These are phyloP conservation scores for Eospalax fontanierii DNA, from an alignment of 2,797 vertebrate genomes.

Conservation along the genomic window DNA sequence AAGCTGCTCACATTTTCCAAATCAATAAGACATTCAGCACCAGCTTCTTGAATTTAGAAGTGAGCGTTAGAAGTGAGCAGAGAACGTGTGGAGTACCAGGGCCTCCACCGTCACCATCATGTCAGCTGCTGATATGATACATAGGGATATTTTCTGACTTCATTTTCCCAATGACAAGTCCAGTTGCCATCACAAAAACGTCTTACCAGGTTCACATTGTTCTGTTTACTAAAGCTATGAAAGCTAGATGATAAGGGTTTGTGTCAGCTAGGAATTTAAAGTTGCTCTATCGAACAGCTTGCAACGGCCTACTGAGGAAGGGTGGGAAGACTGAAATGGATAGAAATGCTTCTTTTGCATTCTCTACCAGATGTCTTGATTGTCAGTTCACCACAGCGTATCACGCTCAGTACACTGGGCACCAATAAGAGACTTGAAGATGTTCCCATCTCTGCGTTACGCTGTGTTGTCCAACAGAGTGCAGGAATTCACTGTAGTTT, in stretches of 20 bases:
- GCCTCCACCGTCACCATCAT: neutral
- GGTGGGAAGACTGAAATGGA: neutral
- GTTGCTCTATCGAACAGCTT: slow-evolving; percentile 4
- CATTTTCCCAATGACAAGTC: neutral
- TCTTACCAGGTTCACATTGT: neutral
- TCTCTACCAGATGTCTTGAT: neutral
- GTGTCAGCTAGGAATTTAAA: slow-evolving; percentile 27
- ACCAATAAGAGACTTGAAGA: neutral
- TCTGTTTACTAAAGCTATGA: neutral
- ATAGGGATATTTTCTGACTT: slow-evolving; percentile 51
- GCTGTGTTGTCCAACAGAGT: neutral
- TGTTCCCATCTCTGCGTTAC: neutral
- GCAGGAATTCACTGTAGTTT: neutral
- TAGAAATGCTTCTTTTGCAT: neutral
- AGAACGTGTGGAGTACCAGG: neutral
- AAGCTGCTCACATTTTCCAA: slow-evolving; percentile 18
- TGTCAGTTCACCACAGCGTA: neutral
- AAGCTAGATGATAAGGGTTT: slow-evolving; percentile 11
- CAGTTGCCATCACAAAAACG: slow-evolving; percentile 40
- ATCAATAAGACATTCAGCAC: neutral
- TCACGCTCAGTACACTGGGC: neutral
- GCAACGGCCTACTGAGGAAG: neutral
- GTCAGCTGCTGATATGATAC: neutral
- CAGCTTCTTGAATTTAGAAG: neutral
- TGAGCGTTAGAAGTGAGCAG: neutral